Conservation (phyloP, 2,113 vertebrate genomes). For the Thinocorus orbignyianus region DNA sequence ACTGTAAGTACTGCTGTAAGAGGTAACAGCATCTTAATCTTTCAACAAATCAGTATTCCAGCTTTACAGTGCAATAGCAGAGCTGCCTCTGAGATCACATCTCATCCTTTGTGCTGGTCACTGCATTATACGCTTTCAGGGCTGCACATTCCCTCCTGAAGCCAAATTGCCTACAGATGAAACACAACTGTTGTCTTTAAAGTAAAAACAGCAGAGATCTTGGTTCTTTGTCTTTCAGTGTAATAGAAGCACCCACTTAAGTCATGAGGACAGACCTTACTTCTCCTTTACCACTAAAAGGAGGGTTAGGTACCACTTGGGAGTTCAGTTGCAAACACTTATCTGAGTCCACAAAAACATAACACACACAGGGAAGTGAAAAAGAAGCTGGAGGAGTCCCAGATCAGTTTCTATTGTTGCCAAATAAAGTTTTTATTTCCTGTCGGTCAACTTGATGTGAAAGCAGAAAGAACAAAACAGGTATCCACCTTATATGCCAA, state of each 20-base stretch:
- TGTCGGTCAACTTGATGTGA: neutral
- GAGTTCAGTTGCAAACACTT: neutral
- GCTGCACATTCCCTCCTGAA: neutral
- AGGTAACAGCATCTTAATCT: slow-evolving; percentile 41
- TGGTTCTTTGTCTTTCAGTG: slow-evolving; percentile 64
- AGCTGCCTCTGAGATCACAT: slow-evolving; percentile 70
- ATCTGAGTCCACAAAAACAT: neutral
- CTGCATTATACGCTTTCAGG: neutral
- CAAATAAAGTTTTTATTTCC: neutral
- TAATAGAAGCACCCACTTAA: slow-evolving; percentile 66
- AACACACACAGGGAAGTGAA: neutral
- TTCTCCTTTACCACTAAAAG: slow-evolving; percentile 61
- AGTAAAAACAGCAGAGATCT: slow-evolving; percentile 44
- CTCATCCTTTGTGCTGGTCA: slow-evolving; percentile 65
- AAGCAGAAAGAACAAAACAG: neutral
- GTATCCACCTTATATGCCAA: neutral
- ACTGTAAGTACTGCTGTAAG: slow-evolving; percentile 45
- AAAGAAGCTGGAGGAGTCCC: neutral
- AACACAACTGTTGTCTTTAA: neutral
- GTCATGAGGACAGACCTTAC: slow-evolving; percentile 60
- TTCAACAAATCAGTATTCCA: slow-evolving; percentile 43
- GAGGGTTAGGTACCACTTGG: neutral
- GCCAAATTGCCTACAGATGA: slow-evolving; percentile 40
- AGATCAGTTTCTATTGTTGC: neutral
- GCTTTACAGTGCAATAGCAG: slow-evolving; percentile 34